Evolutionary conservation across 2,113 vertebrate genomes (phyloP).

Genomic region (Pitta sordida): DNA sequence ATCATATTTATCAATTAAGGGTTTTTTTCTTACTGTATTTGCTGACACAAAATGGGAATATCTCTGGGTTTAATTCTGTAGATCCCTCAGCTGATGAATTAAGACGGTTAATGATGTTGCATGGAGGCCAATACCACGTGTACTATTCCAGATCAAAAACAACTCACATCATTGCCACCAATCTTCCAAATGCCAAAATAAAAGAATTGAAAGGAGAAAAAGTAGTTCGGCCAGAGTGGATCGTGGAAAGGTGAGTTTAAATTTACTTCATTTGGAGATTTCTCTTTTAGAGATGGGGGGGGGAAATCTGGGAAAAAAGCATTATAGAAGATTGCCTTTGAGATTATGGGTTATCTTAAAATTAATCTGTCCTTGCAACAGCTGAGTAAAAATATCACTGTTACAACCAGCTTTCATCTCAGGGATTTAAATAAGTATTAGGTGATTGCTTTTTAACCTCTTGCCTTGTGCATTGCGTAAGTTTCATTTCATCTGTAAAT

Average conservation of each 20-base stretch:
- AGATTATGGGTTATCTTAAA: neutral
- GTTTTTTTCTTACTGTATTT: neutral
- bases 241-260: conserved; percentile 87
- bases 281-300: neutral
- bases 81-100: conserved; percentile 94
- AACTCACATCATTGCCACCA: conserved; percentile 95
- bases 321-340: neutral
- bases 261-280: neutral
- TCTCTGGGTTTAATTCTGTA: conserved; percentile 62
- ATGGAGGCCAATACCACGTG: conserved; percentile 92
- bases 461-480: neutral
- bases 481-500: neutral
- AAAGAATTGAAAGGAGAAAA: conserved; percentile 91
- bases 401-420: neutral
- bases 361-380: neutral
- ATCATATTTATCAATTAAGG: neutral
- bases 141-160: conserved; percentile 96
- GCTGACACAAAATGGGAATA: neutral
- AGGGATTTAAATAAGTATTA: neutral
- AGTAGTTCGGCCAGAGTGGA: conserved; percentile 93
- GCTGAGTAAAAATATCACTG: neutral
- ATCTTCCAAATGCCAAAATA: conserved; percentile 94
- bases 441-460: neutral
- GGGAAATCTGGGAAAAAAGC: neutral
- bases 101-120: conserved; percentile 92